A percentile compares a stretch with the other conserved stretches of the same genome.
Conservation (phyloP, 2,113 vertebrate species). For the Globicephala melas region DNA sequence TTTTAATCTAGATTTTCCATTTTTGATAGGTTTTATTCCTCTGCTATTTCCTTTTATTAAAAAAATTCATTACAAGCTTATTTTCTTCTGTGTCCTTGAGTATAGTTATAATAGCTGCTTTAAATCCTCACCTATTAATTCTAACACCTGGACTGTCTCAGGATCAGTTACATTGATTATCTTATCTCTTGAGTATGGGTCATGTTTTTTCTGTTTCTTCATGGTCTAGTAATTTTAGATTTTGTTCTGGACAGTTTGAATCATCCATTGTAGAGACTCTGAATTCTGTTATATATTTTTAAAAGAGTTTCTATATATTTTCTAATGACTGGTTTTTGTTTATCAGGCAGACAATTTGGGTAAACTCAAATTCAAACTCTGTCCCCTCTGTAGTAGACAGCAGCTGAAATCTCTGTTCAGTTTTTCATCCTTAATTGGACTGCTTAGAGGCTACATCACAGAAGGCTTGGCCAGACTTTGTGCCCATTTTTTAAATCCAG, state of each 20-base stretch:
- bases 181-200: neutral
- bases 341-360: neutral
- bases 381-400: neutral
- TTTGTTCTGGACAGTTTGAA: neutral
- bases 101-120: neutral
- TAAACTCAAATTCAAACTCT: conserved; percentile 13
- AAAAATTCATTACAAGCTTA: neutral
- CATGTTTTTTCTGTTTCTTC: conserved; percentile 1
- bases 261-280: neutral
- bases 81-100: neutral
- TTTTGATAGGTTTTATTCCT: neutral
- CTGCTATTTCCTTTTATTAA: neutral
- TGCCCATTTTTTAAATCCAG: neutral
- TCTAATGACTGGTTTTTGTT: neutral
- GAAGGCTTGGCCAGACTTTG: neutral
- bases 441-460: neutral
- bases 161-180: neutral
- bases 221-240: neutral
- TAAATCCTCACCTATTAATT: neutral
- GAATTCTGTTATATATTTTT: neutral
- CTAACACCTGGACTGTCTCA: neutral
- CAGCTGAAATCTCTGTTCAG: neutral
- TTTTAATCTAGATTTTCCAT: neutral
- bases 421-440: neutral
- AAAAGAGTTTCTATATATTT: neutral